Conservation (phyloP, 2,797 vertebrate species). For the Anguilla pacifica region DNA sequence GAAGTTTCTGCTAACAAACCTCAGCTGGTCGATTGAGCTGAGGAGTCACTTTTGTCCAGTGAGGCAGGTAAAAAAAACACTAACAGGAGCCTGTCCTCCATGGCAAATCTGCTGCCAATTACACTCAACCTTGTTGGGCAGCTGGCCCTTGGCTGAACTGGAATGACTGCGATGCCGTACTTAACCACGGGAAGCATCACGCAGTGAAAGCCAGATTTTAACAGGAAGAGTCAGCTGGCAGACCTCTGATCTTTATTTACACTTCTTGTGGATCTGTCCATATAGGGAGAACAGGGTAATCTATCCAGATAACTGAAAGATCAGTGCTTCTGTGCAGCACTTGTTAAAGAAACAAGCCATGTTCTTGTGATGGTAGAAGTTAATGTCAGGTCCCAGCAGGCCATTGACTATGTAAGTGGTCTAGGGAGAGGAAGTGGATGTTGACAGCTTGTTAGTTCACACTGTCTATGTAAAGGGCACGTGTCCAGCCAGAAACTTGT, state of each 20-base stretch:
- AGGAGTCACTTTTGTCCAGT: background rate
- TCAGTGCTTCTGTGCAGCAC: background rate
- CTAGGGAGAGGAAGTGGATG: background rate
- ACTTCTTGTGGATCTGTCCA: too few relatives aligned
- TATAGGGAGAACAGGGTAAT: background rate
- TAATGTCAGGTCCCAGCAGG: background rate
- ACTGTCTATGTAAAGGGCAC: conserved; percentile 11
- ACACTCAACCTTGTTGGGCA: background rate
- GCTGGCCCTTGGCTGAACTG: background rate
- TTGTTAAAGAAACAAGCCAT: background rate
- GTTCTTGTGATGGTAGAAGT: background rate
- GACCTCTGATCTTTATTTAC: background rate
- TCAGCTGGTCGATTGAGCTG: too few relatives aligned
- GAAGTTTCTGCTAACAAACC: too few relatives aligned
- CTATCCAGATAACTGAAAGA: background rate
- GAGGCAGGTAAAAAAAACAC: background rate
- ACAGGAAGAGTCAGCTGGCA: background rate
- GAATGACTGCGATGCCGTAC: background rate
- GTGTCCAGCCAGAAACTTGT: background rate
- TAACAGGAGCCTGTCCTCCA: background rate
- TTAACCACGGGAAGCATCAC: background rate
- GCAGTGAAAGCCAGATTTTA: conserved; percentile 12
- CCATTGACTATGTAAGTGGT: background rate
- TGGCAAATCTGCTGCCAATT: background rate
- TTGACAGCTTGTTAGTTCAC: background rate